A percentile compares a stretch with the other conserved stretches of the same genome.
phyloP scores from a whole-genome alignment of 2,888 invertebrate species.

The Heteropelma amictum region DNA sequence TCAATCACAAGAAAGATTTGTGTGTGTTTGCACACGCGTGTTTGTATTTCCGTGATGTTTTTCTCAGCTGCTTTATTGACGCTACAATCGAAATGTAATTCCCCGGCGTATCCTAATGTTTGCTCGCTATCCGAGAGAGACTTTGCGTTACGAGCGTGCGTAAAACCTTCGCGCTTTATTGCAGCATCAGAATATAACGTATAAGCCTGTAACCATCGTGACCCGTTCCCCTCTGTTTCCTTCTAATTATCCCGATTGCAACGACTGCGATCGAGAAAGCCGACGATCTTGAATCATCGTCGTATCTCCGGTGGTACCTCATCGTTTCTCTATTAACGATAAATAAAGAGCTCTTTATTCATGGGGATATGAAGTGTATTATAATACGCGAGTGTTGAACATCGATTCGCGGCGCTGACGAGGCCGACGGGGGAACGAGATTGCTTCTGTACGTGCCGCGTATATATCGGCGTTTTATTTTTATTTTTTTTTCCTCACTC shows the following conservation, averaged over 20 bases:
- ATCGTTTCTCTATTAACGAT: not conserved
- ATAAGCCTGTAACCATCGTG: not conserved
- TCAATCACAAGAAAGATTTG: too few relatives aligned
- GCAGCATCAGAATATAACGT: too few relatives aligned
- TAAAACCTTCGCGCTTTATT: too few relatives aligned
- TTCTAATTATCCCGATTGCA: not conserved
- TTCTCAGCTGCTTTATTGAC: not conserved
- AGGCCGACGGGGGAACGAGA: slow-evolving; percentile 42
- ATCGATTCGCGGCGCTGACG: slow-evolving; percentile 49
- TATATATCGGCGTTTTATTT: slow-evolving; percentile 10
- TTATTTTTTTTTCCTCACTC: slow-evolving; percentile 9
- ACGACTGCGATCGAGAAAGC: not conserved
- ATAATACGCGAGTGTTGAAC: slow-evolving; percentile 35
- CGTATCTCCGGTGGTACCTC: not conserved
- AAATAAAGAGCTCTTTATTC: slow-evolving; percentile 16
- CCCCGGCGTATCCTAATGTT: not conserved
- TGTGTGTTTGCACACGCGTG: too few relatives aligned
- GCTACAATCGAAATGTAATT: not conserved
- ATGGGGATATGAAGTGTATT: slow-evolving; percentile 15
- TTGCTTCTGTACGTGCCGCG: not conserved
- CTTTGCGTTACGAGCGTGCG: too few relatives aligned
- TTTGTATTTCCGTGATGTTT: not conserved
- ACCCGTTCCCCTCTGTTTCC: not conserved
- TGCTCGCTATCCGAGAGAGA: too few relatives aligned
- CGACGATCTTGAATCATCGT: not conserved